Conservation (phyloP, 2,113 vertebrate species). For the cattle (Bos taurus) region DNA sequence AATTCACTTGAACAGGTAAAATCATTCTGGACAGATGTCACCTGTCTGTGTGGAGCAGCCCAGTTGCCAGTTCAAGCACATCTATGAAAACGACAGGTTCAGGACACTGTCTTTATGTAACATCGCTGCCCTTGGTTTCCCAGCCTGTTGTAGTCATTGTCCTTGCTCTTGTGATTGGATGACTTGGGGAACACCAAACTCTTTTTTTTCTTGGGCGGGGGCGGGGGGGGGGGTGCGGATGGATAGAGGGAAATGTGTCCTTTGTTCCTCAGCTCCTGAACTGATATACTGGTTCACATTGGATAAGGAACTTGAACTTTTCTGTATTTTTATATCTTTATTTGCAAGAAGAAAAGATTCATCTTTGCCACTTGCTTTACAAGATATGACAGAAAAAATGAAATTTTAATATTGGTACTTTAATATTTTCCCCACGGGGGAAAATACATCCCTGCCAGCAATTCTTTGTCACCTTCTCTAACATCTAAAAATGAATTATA, state of each 20-base stretch:
- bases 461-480: neutral
- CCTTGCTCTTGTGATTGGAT: neutral
- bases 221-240: rapidly evolving
- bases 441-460: neutral
- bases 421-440: neutral
- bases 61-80: neutral
- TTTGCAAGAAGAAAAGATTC: neutral
- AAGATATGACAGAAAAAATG: neutral
- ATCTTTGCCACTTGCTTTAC: neutral
- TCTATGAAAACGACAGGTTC: rapidly evolving
- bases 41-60: too few relatives aligned
- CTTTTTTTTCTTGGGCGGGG: rapidly evolving
- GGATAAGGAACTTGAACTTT: neutral
- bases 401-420: neutral
- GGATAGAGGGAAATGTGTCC: rapidly evolving
- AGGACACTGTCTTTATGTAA: neutral
- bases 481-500: slow-evolving; percentile 7
- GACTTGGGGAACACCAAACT: rapidly evolving
- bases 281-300: neutral
- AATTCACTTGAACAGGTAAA: neutral
- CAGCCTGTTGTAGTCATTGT: rapidly evolving
- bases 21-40: neutral
- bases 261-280: neutral
- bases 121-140: rapidly evolving
- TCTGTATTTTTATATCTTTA: neutral